These are phyloP conservation scores for Dryobotodes eremita DNA, from an alignment of 2,888 invertebrate genomes.

Conservation along the genomic window DNA sequence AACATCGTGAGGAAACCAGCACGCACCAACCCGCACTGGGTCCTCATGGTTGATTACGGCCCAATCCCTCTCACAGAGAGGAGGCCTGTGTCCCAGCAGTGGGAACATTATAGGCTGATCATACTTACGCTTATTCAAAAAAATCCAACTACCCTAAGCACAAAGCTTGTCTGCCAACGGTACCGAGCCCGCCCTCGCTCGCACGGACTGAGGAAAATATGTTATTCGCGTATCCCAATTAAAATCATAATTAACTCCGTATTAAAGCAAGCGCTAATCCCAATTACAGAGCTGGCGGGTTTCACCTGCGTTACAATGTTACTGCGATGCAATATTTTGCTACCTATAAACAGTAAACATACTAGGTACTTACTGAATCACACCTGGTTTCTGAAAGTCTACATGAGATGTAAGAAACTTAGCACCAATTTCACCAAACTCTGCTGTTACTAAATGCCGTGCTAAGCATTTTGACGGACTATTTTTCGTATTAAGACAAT, in stretches of 20 bases:
- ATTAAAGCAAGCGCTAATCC: slow-evolving; percentile 86
- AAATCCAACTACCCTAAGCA: background rate
- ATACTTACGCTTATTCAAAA: background rate
- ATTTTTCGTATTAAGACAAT: no score
- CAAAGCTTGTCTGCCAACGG: slow-evolving; percentile 58
- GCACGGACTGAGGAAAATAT: slow-evolving; percentile 79
- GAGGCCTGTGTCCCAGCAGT: no score
- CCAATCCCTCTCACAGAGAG: no score
- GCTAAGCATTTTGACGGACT: no score
- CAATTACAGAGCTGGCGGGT: slow-evolving; percentile 79
- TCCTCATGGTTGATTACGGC: no score
- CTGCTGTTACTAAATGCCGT: no score
- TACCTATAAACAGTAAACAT: background rate
- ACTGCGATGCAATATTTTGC: slow-evolving; percentile 23
- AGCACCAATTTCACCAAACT: no score
- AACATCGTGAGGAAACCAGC: no score
- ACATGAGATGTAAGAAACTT: background rate
- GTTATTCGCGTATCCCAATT: slow-evolving; percentile 84
- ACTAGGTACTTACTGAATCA: background rate
- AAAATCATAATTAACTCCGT: slow-evolving; percentile 87
- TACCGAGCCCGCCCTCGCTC: slow-evolving; percentile 67
- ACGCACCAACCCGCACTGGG: no score
- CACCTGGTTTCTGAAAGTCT: background rate
- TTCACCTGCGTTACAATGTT: slow-evolving; percentile 58
- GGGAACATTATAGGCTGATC: no score